Base-by-base conservation (phyloP, 1,140 invertebrate genomes). In the Caenorhabditis remanei region DNA sequence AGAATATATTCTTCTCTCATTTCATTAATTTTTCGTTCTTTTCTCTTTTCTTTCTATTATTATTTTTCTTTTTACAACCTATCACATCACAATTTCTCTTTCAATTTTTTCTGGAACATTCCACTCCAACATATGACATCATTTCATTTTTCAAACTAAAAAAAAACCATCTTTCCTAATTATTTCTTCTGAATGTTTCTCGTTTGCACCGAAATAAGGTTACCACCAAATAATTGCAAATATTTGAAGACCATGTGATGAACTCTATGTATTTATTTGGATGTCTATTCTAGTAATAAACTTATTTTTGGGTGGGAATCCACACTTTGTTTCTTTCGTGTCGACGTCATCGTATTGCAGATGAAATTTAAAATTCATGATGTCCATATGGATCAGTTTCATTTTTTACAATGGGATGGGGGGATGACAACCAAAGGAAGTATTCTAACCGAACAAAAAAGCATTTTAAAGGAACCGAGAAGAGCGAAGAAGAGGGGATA, bases 71-170 rank as follows among this genome's bases (percentile, higher is more conserved):
- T n/a, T 61, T 61, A 71, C 40, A 71, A 71, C 11, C n/a, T 79
- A 79, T 79, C 71, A 79, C 65, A 71, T 71, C 65, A 71, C 71
- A 79, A 4, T 21, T 50, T 79, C 71, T 79, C 71, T 79, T 79
- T 79, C 71, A 79, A n/a, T 79, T 79, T 32, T 79, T 79, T 50
- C 46, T 48, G 71, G 46, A 79, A 79, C 71, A 79, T 79, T 79
- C 71, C 71, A 79, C 46, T 50, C 46, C 21, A 50, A 46, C 71
- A 79, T 79, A 79, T 79, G 71, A 79, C 71, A 79, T 79, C 71
- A 79, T 48, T 46, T 43, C 40, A n/a, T 71, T 71, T 58, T 8
- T 53, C 50, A 3, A 53, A 53, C 13, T 8, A 53, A 58, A 58
- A 16, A 16, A 6, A 58, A 16, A n/a, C 61, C 14, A 63, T 32